A percentile compares a stretch with the other conserved stretches of the same genome.
phyloP scores from a whole-genome alignment of 2,888 invertebrate genomes.

The Meiosimyza platycephala region DNA sequence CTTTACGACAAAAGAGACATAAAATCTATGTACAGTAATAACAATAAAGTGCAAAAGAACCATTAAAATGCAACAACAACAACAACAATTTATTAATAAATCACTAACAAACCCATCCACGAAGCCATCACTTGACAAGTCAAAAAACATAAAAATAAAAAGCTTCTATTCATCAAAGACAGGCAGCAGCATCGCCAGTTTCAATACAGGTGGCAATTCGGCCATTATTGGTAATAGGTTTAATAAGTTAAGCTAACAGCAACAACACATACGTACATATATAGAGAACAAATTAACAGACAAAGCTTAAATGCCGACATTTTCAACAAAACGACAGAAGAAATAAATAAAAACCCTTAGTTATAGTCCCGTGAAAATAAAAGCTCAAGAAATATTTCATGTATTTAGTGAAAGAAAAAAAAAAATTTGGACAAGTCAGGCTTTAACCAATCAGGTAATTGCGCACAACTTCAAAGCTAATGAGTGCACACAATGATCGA shows the following conservation, averaged over 20 bases:
- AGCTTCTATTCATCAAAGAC: background rate
- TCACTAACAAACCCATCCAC: constrained; percentile 10
- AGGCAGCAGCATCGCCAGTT: background rate
- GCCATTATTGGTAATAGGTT: constrained; percentile 38
- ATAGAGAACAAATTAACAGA: background rate
- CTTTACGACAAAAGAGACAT: too few relatives aligned
- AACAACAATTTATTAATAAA: constrained; percentile 7
- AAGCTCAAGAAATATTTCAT: background rate
- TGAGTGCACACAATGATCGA: constrained; percentile 46
- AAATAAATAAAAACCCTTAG: background rate
- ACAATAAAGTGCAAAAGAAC: constrained; percentile 16
- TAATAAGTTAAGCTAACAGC: constrained; percentile 34
- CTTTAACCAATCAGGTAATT: constrained; percentile 63
- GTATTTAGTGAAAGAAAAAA: constrained; percentile 4
- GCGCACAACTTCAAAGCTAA: constrained; percentile 64
- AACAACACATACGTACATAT: constrained; percentile 4
- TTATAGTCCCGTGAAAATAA: background rate
- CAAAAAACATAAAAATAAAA: background rate
- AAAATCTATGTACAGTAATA: background rate
- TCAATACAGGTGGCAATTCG: constrained; percentile 33
- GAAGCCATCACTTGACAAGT: constrained; percentile 6
- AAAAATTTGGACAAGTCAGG: constrained; percentile 45
- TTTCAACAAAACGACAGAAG: background rate
- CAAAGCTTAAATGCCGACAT: constrained; percentile 20
- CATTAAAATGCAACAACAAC: background rate